Percentiles rank a stretch among this genome's conserved stretches.
Conservation (phyloP, 1,140 invertebrate species). For the Trachelipus rathkii region DNA sequence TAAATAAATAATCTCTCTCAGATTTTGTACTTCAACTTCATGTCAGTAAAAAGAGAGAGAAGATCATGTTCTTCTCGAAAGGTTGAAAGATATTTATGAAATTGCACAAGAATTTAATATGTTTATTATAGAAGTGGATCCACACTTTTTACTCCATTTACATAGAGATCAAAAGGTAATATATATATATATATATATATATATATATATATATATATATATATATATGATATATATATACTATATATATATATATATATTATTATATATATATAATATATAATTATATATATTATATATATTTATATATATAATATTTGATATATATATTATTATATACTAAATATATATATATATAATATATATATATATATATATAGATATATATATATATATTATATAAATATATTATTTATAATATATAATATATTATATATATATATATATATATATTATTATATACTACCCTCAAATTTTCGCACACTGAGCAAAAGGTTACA, state of each 20-base stretch:
- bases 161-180: constrained; percentile 15
- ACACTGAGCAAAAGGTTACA: too few relatives aligned
- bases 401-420: too few relatives aligned
- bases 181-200: constrained; percentile 27
- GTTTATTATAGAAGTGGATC: neutral
- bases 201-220: constrained; percentile 8
- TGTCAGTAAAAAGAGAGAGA: neutral
- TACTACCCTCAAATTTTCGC: too few relatives aligned
- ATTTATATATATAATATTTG: too few relatives aligned
- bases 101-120: constrained; percentile 5
- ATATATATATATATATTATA: too few relatives aligned
- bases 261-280: constrained; percentile 25
- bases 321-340: too few relatives aligned
- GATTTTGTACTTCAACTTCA: neutral
- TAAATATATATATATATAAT: too few relatives aligned
- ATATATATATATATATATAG: too few relatives aligned
- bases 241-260: constrained; percentile 19
- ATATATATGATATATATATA: constrained; percentile 3
- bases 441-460: too few relatives aligned
- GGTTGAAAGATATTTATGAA: constrained; percentile 9
- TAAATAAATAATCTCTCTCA: neutral
- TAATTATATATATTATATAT: neutral
- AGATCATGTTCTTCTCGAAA: neutral
- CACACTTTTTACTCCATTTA: neutral
- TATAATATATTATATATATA: too few relatives aligned